A percentile compares a stretch with the other conserved stretches of the same genome.
Conservation (phyloP, 2,797 vertebrate genomes). For the Gambusia yucatana region DNA sequence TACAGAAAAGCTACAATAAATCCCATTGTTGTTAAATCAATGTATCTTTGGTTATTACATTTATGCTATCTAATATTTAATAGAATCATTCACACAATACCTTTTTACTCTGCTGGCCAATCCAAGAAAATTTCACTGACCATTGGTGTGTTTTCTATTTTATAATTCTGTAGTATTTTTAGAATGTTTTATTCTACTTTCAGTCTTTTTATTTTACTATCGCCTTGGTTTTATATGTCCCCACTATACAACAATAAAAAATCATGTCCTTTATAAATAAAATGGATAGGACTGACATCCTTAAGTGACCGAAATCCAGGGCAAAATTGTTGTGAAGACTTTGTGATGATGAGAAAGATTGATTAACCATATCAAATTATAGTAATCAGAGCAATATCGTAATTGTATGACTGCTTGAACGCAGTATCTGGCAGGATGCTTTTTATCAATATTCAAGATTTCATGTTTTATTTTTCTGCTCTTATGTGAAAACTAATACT, state of each 20-base stretch:
- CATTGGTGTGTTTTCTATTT: too few relatives aligned
- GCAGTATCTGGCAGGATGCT: neutral
- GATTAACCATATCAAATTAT: neutral
- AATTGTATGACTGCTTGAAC: neutral
- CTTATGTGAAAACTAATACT: neutral
- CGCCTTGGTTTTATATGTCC: too few relatives aligned
- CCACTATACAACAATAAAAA: too few relatives aligned
- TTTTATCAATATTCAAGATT: neutral
- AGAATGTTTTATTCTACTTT: too few relatives aligned
- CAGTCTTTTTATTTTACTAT: too few relatives aligned
- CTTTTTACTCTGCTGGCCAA: neutral
- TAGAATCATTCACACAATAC: too few relatives aligned
- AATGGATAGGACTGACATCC: too few relatives aligned
- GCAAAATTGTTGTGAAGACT: neutral
- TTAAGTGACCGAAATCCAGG: neutral
- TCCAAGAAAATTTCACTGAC: neutral
- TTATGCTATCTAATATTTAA: too few relatives aligned
- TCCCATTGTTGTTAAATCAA: neutral
- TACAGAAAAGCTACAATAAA: neutral
- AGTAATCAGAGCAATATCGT: neutral
- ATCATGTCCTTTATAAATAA: too few relatives aligned
- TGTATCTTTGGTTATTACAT: too few relatives aligned
- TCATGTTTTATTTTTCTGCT: neutral
- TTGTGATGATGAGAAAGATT: neutral
- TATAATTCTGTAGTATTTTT: too few relatives aligned